Percentiles rank a stretch among this genome's conserved stretches.
phyloP scores from a whole-genome alignment of 2,113 vertebrate genomes.

The Nestor notabilis region DNA sequence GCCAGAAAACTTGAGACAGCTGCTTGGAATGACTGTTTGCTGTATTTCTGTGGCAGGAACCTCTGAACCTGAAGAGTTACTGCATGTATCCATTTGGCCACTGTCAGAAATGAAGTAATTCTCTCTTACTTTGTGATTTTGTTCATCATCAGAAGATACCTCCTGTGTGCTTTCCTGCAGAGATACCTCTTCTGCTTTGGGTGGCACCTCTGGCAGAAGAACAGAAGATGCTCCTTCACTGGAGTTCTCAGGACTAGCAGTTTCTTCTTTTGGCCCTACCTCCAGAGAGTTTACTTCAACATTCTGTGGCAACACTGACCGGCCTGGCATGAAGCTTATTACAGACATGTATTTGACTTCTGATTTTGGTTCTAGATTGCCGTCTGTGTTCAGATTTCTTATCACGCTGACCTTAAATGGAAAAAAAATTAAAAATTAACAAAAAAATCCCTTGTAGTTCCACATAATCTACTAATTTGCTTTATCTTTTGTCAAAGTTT shows the following conservation, averaged over 20 bases:
- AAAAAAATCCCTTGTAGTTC: neutral
- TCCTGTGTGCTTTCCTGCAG: neutral
- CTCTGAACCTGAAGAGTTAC: neutral
- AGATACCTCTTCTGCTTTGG: neutral
- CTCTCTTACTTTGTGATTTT: neutral
- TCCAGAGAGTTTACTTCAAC: neutral
- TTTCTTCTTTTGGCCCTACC: neutral
- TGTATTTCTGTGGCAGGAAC: neutral
- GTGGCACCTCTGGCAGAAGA: neutral
- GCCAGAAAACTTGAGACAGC: constrained; percentile 53
- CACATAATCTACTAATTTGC: neutral
- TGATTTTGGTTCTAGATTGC: constrained; percentile 14
- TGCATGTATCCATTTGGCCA: constrained; percentile 4
- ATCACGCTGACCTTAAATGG: constrained; percentile 66
- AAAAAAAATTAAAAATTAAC: too few relatives aligned
- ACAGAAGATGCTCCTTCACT: neutral
- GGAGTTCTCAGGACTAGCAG: neutral
- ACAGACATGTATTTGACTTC: constrained; percentile 34
- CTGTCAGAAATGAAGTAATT: constrained; percentile 24
- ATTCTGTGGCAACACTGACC: neutral
- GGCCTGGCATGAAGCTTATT: neutral
- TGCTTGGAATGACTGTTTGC: neutral
- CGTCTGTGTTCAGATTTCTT: constrained; percentile 19
- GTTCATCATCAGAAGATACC: neutral
- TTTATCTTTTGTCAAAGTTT: neutral